phyloP scores from a whole-genome alignment of 1,140 invertebrate species.

The Caerostris darwini region DNA sequence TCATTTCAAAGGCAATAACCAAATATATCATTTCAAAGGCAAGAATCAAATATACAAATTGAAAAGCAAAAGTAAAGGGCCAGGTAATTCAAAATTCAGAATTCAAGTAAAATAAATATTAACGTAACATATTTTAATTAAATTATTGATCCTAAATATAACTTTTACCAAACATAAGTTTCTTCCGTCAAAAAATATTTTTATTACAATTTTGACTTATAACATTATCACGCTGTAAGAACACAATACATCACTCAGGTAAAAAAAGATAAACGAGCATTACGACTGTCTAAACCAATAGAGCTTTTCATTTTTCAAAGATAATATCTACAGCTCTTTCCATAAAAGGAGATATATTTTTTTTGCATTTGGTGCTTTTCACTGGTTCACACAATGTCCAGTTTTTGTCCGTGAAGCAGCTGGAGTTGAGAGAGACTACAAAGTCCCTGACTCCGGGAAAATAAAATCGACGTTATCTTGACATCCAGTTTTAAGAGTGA shows the following conservation, averaged over 20 bases:
- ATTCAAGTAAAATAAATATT: no score
- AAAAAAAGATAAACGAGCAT: neutral
- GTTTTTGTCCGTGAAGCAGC: slow-evolving; percentile 20
- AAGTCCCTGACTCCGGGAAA: neutral
- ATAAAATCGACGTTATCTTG: slow-evolving; percentile 46
- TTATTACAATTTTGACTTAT: no score
- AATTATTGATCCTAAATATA: no score
- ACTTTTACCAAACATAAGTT: no score
- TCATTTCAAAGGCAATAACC: no score
- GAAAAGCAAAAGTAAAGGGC: no score
- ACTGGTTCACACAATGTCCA: slow-evolving; percentile 46
- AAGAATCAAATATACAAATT: no score
- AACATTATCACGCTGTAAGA: neutral
- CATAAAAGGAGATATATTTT: neutral
- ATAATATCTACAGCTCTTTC: slow-evolving; percentile 15
- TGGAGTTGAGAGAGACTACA: slow-evolving; percentile 17
- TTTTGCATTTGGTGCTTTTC: neutral
- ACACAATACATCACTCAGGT: neutral
- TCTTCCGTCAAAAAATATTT: no score
- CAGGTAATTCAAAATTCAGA: no score
- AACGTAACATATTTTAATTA: no score
- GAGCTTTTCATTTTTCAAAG: slow-evolving; percentile 70
- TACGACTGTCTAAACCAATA: slow-evolving; percentile 69
- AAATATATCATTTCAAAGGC: no score
- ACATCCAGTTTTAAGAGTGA: slow-evolving; percentile 40